phyloP scores from a whole-genome alignment of 1,140 invertebrate genomes.

The Caenorhabditis tropicalis region DNA sequence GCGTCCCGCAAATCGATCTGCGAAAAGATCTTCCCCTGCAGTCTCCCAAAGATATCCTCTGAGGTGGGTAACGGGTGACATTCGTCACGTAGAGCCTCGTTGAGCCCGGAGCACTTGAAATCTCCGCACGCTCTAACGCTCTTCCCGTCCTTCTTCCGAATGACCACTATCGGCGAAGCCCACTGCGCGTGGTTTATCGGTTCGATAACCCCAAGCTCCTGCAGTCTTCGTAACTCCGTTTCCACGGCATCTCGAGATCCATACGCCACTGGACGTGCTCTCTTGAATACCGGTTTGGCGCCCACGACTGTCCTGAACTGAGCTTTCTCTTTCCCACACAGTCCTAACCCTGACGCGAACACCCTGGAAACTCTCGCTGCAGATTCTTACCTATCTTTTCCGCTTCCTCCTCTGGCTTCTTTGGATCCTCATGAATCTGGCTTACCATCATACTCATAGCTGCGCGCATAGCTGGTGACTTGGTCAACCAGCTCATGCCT shows the following conservation, averaged over 20 bases:
- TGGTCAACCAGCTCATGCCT: not conserved
- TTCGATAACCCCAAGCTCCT: constrained; percentile 67
- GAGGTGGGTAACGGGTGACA: constrained; percentile 63
- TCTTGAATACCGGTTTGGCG: constrained; percentile 44
- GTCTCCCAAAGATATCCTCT: constrained; percentile 64
- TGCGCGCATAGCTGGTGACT: not conserved
- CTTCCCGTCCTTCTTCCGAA: constrained; percentile 69
- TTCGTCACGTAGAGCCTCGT: constrained; percentile 56
- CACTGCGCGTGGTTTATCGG: constrained; percentile 72
- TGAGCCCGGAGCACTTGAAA: constrained; percentile 66
- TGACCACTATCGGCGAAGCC: constrained; percentile 73
- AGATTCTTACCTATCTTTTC: too few relatives aligned
- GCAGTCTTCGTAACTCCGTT: constrained; percentile 55
- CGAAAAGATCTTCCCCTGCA: constrained; percentile 62
- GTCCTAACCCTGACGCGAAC: not conserved
- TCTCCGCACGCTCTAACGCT: constrained; percentile 72
- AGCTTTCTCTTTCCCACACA: not conserved
- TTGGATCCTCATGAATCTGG: too few relatives aligned
- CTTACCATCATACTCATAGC: too few relatives aligned
- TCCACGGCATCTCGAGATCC: constrained; percentile 18
- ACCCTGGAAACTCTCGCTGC: not conserved
- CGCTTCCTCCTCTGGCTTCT: too few relatives aligned
- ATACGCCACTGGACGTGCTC: constrained; percentile 32
- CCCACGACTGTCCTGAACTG: not conserved
- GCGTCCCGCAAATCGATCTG: constrained; percentile 68